Conservation (phyloP, 2,888 invertebrate species). For the Auanema freiburgensis region DNA sequence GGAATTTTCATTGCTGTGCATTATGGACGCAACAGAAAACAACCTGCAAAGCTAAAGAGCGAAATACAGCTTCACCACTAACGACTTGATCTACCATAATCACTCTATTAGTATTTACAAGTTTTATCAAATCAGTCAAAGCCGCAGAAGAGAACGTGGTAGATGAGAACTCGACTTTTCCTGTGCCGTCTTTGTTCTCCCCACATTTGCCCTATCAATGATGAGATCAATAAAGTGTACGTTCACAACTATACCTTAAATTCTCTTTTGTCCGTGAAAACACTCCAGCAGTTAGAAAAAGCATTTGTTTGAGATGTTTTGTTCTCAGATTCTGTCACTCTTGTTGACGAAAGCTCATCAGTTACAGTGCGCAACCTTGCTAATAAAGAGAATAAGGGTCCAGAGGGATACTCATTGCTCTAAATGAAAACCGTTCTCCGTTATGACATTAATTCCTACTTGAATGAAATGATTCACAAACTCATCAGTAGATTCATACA, state of each 20-base stretch:
- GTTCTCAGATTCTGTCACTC: slow-evolving; percentile 31
- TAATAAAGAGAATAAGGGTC: slow-evolving; percentile 46
- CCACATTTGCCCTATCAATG: slow-evolving; percentile 53
- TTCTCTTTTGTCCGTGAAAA: slow-evolving; percentile 30
- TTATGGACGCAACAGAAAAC: background rate
- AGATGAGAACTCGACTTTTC: slow-evolving; percentile 40
- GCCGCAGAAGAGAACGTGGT: slow-evolving; percentile 36
- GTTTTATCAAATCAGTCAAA: slow-evolving; percentile 44
- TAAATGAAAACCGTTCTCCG: slow-evolving; percentile 20
- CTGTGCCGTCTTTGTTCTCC: slow-evolving; percentile 50
- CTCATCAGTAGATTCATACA: slow-evolving; percentile 57
- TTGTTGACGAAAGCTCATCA: slow-evolving; percentile 30
- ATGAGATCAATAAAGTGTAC: slow-evolving; percentile 2
- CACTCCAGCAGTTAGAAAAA: slow-evolving; percentile 47
- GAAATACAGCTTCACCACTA: slow-evolving; percentile 44
- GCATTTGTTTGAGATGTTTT: slow-evolving; percentile 30
- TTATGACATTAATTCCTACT: slow-evolving; percentile 21
- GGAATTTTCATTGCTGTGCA: slow-evolving; percentile 19
- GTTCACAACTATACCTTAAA: slow-evolving; percentile 32
- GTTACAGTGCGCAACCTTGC: slow-evolving; percentile 39
- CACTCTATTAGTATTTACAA: slow-evolving; percentile 38
- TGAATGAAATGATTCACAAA: slow-evolving; percentile 54
- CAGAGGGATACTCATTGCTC: slow-evolving; percentile 47
- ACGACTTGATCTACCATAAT: slow-evolving; percentile 47
- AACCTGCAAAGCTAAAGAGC: slow-evolving; percentile 42